Evolutionary conservation across 2,113 vertebrate genomes (phyloP).

Genomic region (Oryzias celebensis): DNA sequence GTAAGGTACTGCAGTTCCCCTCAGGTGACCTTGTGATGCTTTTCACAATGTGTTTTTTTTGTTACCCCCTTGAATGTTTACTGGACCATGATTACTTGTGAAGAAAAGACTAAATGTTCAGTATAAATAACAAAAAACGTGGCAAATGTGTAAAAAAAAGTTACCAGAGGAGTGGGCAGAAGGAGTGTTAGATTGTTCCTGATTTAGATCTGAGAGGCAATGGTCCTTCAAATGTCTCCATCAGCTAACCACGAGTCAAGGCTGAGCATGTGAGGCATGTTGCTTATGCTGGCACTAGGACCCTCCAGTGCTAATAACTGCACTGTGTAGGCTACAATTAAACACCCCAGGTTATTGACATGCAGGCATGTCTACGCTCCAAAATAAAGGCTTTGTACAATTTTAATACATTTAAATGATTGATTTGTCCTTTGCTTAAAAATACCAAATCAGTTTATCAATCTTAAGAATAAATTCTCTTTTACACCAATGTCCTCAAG

Average conservation of each 20-base stretch:
- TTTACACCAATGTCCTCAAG: too few relatives aligned
- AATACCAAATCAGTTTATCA: too few relatives aligned
- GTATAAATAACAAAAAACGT: neutral
- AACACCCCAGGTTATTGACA: slow-evolving; percentile 48
- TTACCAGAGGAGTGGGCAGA: slow-evolving; percentile 33
- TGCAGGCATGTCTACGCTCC: neutral
- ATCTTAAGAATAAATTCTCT: too few relatives aligned
- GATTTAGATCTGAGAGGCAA: slow-evolving; percentile 75
- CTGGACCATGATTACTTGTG: too few relatives aligned
- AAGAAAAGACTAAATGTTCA: too few relatives aligned
- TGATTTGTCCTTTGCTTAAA: too few relatives aligned
- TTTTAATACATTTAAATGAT: too few relatives aligned
- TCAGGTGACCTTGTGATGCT: too few relatives aligned
- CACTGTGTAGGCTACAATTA: slow-evolving; percentile 76
- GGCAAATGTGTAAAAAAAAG: neutral
- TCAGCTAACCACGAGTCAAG: slow-evolving; percentile 76
- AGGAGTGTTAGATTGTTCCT: slow-evolving; percentile 68
- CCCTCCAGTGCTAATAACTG: slow-evolving; percentile 75
- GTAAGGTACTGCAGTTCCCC: too few relatives aligned
- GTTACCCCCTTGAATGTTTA: too few relatives aligned
- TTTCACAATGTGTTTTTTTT: too few relatives aligned
- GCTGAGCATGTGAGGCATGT: slow-evolving; percentile 77
- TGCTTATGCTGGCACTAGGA: slow-evolving; percentile 70
- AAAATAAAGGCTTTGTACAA: too few relatives aligned
- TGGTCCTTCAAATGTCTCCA: slow-evolving; percentile 79